These are phyloP conservation scores for Macaria notata DNA, from an alignment of 2,888 invertebrate genomes.

Conservation along the genomic window DNA sequence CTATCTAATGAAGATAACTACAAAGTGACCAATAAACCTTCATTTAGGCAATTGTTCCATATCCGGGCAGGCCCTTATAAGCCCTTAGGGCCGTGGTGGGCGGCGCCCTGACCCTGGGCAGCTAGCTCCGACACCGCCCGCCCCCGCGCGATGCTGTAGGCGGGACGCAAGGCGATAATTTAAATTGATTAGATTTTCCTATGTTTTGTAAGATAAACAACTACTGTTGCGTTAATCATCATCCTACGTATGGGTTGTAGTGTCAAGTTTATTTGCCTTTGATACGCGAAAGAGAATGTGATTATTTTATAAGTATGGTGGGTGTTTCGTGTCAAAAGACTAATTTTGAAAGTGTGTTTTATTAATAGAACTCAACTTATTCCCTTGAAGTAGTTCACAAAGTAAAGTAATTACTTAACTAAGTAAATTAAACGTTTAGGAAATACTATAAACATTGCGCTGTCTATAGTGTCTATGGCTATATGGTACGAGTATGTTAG, in stretches of 20 bases:
- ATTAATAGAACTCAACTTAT: too few relatives aligned
- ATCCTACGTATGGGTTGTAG: slow-evolving; percentile 7
- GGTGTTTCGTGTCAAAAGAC: too few relatives aligned
- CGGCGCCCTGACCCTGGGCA: slow-evolving; percentile 35
- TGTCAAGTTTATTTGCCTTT: not conserved
- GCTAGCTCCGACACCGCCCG: slow-evolving; percentile 40
- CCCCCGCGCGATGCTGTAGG: slow-evolving; percentile 36
- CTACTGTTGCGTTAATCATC: slow-evolving; percentile 11
- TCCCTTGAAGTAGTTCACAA: too few relatives aligned
- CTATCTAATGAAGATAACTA: not conserved
- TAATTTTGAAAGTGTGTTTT: too few relatives aligned
- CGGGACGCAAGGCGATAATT: slow-evolving; percentile 17
- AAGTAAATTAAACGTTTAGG: too few relatives aligned
- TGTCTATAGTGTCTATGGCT: too few relatives aligned
- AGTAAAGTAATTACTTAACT: too few relatives aligned
- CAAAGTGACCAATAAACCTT: slow-evolving; percentile 19
- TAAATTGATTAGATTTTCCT: slow-evolving; percentile 18
- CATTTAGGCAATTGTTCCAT: slow-evolving; percentile 30
- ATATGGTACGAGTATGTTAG: too few relatives aligned
- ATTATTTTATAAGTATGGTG: too few relatives aligned
- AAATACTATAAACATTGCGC: too few relatives aligned
- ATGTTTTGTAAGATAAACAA: slow-evolving; percentile 9
- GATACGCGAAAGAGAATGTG: too few relatives aligned
- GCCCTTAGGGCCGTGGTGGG: slow-evolving; percentile 34
- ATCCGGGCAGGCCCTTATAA: slow-evolving; percentile 14